phyloP scores from a whole-genome alignment of 1,140 invertebrate genomes.

The Megathymus violae region DNA sequence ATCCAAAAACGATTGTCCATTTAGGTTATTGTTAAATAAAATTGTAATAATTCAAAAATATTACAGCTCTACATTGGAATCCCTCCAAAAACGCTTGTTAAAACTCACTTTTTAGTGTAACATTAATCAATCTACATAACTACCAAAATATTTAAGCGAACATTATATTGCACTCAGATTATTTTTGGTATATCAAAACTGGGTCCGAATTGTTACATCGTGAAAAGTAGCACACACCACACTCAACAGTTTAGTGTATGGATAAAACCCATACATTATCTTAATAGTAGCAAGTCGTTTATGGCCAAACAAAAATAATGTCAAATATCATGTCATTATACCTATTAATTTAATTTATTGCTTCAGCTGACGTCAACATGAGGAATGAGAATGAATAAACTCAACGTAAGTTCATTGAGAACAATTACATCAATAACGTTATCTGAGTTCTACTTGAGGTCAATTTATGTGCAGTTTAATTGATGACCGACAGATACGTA shows the following conservation, averaged over 20 bases:
- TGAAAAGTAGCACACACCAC: too few relatives aligned
- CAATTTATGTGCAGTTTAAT: constrained; percentile 31
- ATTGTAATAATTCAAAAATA: too few relatives aligned
- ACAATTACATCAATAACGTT: constrained; percentile 47
- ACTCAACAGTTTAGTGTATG: too few relatives aligned
- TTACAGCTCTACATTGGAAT: neutral
- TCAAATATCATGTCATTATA: neutral
- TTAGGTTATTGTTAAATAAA: too few relatives aligned
- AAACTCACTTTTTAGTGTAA: neutral
- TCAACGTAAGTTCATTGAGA: constrained; percentile 30
- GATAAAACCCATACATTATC: too few relatives aligned
- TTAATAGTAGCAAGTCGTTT: neutral
- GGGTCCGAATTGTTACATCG: too few relatives aligned
- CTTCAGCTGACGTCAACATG: constrained; percentile 9
- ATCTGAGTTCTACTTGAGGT: constrained; percentile 34
- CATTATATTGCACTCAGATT: too few relatives aligned
- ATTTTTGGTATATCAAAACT: too few relatives aligned
- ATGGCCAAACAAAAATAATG: neutral
- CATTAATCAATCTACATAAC: neutral
- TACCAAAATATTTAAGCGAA: neutral
- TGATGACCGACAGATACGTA: constrained; percentile 29
- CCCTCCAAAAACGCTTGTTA: neutral
- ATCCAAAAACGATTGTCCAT: constrained; percentile 15
- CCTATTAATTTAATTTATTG: constrained; percentile 7
- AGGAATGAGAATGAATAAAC: constrained; percentile 11